phyloP scores from a whole-genome alignment of 1,140 invertebrate genomes.

The Zaprionus camerounensis region DNA sequence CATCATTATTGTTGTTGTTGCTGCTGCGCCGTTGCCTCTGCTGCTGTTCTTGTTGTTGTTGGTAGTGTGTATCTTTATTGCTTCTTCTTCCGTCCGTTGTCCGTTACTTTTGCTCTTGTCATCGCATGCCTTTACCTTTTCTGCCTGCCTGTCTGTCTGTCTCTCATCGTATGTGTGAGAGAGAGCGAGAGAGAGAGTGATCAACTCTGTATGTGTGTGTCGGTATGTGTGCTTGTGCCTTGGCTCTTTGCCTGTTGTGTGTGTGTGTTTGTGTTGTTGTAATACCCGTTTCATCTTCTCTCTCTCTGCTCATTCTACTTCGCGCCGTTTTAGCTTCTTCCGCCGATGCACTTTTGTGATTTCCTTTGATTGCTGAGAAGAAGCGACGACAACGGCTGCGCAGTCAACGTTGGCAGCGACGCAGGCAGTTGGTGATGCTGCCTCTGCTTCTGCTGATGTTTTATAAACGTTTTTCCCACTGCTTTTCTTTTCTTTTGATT shows the following conservation, averaged over 20 bases:
- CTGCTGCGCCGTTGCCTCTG: slow-evolving; percentile 43
- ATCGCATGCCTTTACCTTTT: slow-evolving; percentile 62
- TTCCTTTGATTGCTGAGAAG: slow-evolving; percentile 62
- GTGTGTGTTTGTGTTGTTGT: slow-evolving; percentile 56
- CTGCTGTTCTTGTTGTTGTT: slow-evolving; percentile 28
- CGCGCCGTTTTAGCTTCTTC: slow-evolving; percentile 78
- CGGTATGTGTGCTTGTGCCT: not conserved
- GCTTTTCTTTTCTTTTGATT: slow-evolving; percentile 65
- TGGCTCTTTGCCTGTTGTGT: slow-evolving; percentile 13
- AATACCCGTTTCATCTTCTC: slow-evolving; percentile 79
- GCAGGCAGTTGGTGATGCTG: slow-evolving; percentile 29
- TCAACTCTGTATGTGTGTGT: slow-evolving; percentile 22
- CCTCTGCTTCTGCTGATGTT: slow-evolving; percentile 23
- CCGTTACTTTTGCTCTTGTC: slow-evolving; percentile 75
- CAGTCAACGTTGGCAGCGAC: slow-evolving; percentile 30
- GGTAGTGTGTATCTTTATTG: slow-evolving; percentile 77
- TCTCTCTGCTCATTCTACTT: slow-evolving; percentile 77
- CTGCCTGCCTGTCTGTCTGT: slow-evolving; percentile 31
- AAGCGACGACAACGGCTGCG: slow-evolving; percentile 31
- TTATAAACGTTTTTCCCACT: slow-evolving; percentile 68
- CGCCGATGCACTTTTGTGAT: slow-evolving; percentile 80
- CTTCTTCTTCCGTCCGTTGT: slow-evolving; percentile 78
- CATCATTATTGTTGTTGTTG: slow-evolving; percentile 39
- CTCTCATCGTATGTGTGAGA: slow-evolving; percentile 17
- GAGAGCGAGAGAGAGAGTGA: slow-evolving; percentile 5